Percentiles rank a stretch among this genome's conserved stretches.
phyloP scores from a whole-genome alignment of 2,888 invertebrate species.

The Glyphotaelius pellucidus region DNA sequence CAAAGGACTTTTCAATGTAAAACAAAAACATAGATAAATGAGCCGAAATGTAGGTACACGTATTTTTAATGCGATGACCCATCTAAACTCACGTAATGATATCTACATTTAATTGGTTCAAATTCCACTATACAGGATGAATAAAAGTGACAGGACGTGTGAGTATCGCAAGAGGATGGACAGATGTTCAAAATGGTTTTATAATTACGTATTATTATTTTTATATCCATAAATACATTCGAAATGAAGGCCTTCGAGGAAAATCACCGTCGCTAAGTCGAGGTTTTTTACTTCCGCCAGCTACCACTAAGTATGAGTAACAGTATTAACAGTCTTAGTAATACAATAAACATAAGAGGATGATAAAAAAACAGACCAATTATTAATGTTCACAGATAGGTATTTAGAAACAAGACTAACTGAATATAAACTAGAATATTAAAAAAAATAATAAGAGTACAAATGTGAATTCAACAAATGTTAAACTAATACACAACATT shows the following conservation, averaged over 20 bases:
- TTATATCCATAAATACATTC: neutral
- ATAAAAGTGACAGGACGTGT: constrained; percentile 1
- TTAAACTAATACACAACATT: too few species aligned
- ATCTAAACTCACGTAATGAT: neutral
- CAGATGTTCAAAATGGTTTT: constrained; percentile 13
- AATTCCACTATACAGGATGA: constrained; percentile 8
- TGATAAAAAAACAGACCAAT: too few species aligned
- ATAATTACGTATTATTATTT: constrained; percentile 18
- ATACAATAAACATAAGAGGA: too few species aligned
- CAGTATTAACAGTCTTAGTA: too few species aligned
- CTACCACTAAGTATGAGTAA: neutral
- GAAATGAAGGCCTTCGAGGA: constrained; percentile 21
- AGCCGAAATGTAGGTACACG: neutral
- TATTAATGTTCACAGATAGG: too few species aligned
- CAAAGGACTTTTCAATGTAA: too few species aligned
- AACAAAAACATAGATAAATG: neutral
- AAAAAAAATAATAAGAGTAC: too few species aligned
- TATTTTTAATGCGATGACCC: neutral
- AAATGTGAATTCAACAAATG: too few species aligned
- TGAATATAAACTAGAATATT: too few species aligned
- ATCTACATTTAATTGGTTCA: constrained; percentile 18
- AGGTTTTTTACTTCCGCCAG: neutral
- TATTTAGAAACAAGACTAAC: too few species aligned
- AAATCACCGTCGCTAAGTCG: constrained; percentile 13
- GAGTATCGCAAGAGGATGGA: neutral